These are phyloP conservation scores for Gryllus longicercus DNA, from an alignment of 2,888 invertebrate species.

Conservation along the genomic window DNA sequence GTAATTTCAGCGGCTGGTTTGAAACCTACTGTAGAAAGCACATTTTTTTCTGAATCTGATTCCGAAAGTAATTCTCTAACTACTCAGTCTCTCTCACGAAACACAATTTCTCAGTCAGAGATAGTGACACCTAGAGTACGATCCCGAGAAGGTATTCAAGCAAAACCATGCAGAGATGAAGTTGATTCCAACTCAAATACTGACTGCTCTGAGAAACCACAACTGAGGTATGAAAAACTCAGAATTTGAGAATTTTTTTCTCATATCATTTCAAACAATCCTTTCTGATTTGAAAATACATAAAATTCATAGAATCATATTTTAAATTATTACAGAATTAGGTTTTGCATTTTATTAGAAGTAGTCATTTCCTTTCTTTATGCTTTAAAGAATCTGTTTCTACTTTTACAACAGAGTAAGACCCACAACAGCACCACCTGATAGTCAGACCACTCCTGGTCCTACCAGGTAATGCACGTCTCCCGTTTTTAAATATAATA, in stretches of 20 bases:
- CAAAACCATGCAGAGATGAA: conserved; percentile 30
- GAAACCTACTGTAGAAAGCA: conserved; percentile 17
- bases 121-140: conserved; percentile 26
- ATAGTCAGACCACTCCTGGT: conserved; percentile 42
- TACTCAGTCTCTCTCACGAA: conserved; percentile 31
- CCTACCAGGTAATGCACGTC: conserved; percentile 41
- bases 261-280: no score
- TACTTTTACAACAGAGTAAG: conserved; percentile 41
- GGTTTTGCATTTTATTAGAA: no score
- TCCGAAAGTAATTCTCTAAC: conserved; percentile 11
- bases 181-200: conserved; percentile 30
- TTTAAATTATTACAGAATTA: no score
- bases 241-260: neutral
- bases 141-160: conserved; percentile 28
- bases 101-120: conserved; percentile 33
- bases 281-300: neutral
- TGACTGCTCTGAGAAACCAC: conserved; percentile 31
- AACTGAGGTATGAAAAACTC: conserved; percentile 31
- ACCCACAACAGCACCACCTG: conserved; percentile 40
- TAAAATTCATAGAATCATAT: neutral
- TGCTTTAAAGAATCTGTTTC: conserved; percentile 22
- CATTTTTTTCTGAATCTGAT: conserved; percentile 19
- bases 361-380: neutral
- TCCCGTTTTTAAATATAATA: neutral
- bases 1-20: neutral